Evolutionary conservation across 2,113 vertebrate genomes (phyloP), one percentile per base, ranked within the genome.

Genomic region (Corydoras maculifer): DNA sequence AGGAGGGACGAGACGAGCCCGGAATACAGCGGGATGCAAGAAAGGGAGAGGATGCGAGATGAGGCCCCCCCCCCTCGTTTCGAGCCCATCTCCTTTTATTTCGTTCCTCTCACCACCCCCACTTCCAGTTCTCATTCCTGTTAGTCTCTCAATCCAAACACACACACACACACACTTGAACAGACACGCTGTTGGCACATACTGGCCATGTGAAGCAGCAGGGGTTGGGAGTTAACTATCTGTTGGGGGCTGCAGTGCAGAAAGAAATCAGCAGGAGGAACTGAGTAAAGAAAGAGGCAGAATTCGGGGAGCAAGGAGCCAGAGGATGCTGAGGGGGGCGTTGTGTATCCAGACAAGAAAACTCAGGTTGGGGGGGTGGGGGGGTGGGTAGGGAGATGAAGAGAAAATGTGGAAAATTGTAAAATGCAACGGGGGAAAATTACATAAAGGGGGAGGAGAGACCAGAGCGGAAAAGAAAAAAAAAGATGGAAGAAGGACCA

Each of bases 171-270:
- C 58, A 62, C 58, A 62, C 30, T 67, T 49, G 58, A 54, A 70
- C 67, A 59, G 13, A 48, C 73, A 9, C 8, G 14, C 65, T 50
- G 58, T 29, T 68, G 66, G 58, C 54, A 69, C 49, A 64, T 32
- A 65, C 35, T 29, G 62, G 62, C 63, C 71, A 8, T 59, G 55
- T 59, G 62, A 73, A 66, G 63, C 71, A 66, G 63, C 63, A 73
- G 62, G 68, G 68, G 76, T 78, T 73, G 76, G 64, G 68, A 70
- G 69, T 78, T 75, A 68, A 74, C 68, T 70, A 68, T 70, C 62
- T 70, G 72, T 35, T 57, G 63, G 50, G 68, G 63, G 70, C 57
- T 69, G 66, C 62, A 70, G 50, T 60, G 72, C 57, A 71, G 72
- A 74, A 59, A 60, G 60, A 76, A 77, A 35, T 43, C 75, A 73